These are phyloP conservation scores for Cacoxenus indagator DNA, from an alignment of 2,888 invertebrate species.

Conservation along the genomic window DNA sequence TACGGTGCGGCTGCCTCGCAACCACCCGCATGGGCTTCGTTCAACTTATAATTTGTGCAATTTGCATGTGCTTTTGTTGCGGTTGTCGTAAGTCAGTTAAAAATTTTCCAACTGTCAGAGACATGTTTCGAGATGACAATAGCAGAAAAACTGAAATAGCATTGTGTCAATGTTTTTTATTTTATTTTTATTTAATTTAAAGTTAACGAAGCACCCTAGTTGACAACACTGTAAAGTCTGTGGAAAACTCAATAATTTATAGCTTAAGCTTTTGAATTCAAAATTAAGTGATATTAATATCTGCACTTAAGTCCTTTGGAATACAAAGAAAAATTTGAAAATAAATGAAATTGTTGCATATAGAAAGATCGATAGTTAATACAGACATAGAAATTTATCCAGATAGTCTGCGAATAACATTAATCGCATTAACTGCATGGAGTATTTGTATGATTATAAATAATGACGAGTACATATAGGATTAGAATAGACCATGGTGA, in stretches of 20 bases:
- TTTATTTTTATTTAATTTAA: neutral
- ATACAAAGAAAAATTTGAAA: too few species aligned
- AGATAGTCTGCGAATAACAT: too few species aligned
- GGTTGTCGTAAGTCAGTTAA: neutral
- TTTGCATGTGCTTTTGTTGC: neutral
- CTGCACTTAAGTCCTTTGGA: too few species aligned
- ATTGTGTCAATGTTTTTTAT: conserved; percentile 4
- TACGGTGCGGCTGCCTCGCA: neutral
- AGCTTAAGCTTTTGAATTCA: neutral
- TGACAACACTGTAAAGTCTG: neutral
- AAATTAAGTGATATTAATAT: too few species aligned
- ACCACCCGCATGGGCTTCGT: neutral
- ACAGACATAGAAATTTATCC: too few species aligned
- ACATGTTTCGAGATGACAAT: conserved; percentile 12
- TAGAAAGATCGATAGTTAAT: too few species aligned
- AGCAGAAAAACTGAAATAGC: neutral
- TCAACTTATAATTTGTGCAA: conserved; percentile 13
- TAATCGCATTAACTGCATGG: too few species aligned
- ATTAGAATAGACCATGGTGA: too few species aligned
- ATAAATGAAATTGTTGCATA: too few species aligned
- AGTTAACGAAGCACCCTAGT: neutral
- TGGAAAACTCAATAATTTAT: neutral
- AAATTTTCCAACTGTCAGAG: conserved; percentile 10
- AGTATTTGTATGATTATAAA: too few species aligned
- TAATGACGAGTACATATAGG: too few species aligned